Percentiles rank a stretch among this genome's conserved stretches.
These are phyloP conservation scores for Nomada goodeniana DNA, from an alignment of 2,888 invertebrate species.

Conservation along the genomic window DNA sequence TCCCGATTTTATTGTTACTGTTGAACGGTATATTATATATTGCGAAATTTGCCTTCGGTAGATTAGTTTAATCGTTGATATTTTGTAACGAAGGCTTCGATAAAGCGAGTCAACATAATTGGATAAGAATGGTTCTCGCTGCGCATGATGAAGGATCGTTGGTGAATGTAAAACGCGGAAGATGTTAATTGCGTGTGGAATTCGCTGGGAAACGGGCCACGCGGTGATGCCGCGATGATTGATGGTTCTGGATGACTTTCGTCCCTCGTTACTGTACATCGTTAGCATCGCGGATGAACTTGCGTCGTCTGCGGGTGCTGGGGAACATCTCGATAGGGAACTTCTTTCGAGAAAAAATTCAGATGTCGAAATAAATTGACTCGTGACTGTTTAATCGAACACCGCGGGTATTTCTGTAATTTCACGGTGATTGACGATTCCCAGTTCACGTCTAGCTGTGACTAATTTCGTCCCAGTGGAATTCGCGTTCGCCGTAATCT, in stretches of 20 bases:
- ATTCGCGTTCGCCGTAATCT: background rate
- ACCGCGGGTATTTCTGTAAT: background rate
- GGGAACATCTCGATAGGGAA: background rate
- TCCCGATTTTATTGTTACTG: conserved; percentile 28
- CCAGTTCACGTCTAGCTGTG: background rate
- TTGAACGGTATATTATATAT: conserved; percentile 23
- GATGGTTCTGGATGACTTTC: conserved; percentile 10
- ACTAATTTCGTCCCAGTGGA: conserved; percentile 3
- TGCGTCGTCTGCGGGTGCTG: background rate
- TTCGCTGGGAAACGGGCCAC: conserved; percentile 6
- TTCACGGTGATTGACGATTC: background rate
- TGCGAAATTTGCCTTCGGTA: background rate
- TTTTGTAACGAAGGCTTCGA: conserved; percentile 27
- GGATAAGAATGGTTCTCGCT: background rate
- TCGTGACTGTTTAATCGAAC: background rate
- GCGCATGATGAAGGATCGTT: background rate
- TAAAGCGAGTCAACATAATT: conserved; percentile 10
- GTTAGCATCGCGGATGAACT: background rate
- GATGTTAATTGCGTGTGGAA: conserved; percentile 25
- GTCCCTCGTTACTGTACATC: background rate
- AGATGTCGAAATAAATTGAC: background rate
- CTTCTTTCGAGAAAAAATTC: background rate
- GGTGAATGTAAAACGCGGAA: background rate
- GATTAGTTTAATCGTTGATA: conserved; percentile 55
- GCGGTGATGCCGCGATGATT: background rate